A percentile compares a stretch with the other conserved stretches of the same genome.
Evolutionary conservation across 1,140 invertebrate species (phyloP).

Genomic region (Polyergus mexicanus): DNA sequence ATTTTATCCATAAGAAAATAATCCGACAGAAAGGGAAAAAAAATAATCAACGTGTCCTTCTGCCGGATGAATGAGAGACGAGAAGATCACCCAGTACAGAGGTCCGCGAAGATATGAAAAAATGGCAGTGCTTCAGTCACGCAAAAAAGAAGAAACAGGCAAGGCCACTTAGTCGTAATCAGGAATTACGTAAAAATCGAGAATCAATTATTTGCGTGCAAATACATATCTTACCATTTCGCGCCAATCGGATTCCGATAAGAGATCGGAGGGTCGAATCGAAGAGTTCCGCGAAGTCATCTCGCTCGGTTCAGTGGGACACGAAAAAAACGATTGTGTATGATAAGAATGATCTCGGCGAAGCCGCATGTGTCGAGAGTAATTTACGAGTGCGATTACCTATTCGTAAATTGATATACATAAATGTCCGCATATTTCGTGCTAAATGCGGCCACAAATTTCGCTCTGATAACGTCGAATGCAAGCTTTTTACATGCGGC

Average conservation of each 20-base stretch:
- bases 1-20: not conserved
- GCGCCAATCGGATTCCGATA: not conserved
- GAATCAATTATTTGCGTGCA: not conserved
- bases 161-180: slow-evolving; percentile 34
- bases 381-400: slow-evolving; percentile 38
- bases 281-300: not conserved
- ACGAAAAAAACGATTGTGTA: not conserved
- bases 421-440: not conserved
- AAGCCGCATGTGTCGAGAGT: not conserved
- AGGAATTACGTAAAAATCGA: slow-evolving; percentile 55
- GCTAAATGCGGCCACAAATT: slow-evolving; percentile 15
- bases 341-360: not conserved
- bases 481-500: not conserved
- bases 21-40: not conserved
- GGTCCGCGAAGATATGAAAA: slow-evolving; percentile 57
- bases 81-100: slow-evolving; percentile 41
- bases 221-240: not conserved
- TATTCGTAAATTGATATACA: not conserved
- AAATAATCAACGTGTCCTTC: slow-evolving; percentile 50
- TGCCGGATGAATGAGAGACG: slow-evolving; percentile 40
- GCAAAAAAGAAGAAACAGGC: not conserved
- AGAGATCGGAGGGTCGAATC: not conserved
- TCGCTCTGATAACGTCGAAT: slow-evolving; percentile 1
- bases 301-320: not conserved
- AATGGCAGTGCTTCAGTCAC: not conserved